These are phyloP conservation scores for Dasyurus viverrinus DNA, from an alignment of 2,113 vertebrate species.

Conservation along the genomic window DNA sequence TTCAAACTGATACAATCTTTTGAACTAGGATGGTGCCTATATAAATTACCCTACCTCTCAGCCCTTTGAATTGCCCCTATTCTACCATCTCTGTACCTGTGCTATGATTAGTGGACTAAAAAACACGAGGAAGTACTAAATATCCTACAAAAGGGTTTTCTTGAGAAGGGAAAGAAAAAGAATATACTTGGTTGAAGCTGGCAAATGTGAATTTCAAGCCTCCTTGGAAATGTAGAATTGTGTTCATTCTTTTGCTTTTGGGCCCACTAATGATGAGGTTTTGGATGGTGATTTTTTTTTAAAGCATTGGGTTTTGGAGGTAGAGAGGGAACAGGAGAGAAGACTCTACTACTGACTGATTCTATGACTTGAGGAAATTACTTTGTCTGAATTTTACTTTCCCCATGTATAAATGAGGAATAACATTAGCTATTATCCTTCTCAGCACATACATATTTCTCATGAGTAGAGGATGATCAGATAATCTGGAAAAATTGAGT, in stretches of 20 bases:
- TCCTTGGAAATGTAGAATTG: background rate
- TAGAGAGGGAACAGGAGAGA: background rate
- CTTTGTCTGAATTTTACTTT: background rate
- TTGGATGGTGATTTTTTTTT: background rate
- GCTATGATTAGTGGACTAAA: conserved; percentile 30
- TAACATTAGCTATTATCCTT: background rate
- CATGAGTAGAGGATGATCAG: background rate
- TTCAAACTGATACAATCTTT: conserved; percentile 45
- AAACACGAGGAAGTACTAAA: conserved; percentile 30
- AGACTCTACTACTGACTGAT: background rate
- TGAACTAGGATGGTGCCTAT: background rate
- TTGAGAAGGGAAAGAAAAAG: conserved; percentile 41
- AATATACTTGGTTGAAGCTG: background rate
- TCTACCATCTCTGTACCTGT: conserved; percentile 45
- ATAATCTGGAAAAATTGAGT: background rate
- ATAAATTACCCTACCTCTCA: conserved; percentile 61
- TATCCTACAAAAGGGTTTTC: background rate
- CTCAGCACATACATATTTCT: background rate
- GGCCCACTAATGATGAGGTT: background rate
- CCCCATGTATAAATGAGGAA: background rate
- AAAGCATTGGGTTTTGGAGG: background rate
- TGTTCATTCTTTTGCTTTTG: background rate
- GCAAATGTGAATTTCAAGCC: background rate
- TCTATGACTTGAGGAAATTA: background rate
- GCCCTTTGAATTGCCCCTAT: conserved; percentile 39